Evolutionary conservation across 2,113 vertebrate species (phyloP).

Genomic region (Phodopus roborovskii): DNA sequence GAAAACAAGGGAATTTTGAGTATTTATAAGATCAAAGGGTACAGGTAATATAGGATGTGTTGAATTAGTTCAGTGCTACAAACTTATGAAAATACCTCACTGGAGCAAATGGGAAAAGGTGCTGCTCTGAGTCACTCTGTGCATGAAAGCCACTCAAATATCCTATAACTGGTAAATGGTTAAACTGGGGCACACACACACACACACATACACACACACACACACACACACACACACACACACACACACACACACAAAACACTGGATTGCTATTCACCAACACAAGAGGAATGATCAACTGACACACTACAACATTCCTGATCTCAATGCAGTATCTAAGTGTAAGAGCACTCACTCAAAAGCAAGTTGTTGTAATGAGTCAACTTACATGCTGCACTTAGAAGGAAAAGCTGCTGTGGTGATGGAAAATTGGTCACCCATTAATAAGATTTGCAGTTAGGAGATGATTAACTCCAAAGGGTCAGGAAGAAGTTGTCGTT

Average conservation of each 20-base stretch:
- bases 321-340: neutral
- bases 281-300: neutral
- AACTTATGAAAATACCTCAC: neutral
- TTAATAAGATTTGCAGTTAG: neutral
- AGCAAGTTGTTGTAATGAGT: neutral
- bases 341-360: neutral
- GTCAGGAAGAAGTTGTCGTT: neutral
- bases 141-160: neutral
- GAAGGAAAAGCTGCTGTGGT: neutral
- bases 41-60: neutral
- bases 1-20: neutral
- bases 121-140: neutral
- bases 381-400: neutral
- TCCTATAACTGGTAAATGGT: neutral
- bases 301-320: neutral
- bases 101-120: neutral
- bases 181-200: neutral
- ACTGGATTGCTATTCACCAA: neutral
- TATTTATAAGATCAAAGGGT: neutral
- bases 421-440: neutral
- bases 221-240: too few species aligned
- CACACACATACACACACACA: too few species aligned
- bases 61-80: neutral
- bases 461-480: neutral
- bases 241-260: too few species aligned